Base-by-base conservation (phyloP, 2,113 vertebrate species). In the Uropsilus gracilis region DNA sequence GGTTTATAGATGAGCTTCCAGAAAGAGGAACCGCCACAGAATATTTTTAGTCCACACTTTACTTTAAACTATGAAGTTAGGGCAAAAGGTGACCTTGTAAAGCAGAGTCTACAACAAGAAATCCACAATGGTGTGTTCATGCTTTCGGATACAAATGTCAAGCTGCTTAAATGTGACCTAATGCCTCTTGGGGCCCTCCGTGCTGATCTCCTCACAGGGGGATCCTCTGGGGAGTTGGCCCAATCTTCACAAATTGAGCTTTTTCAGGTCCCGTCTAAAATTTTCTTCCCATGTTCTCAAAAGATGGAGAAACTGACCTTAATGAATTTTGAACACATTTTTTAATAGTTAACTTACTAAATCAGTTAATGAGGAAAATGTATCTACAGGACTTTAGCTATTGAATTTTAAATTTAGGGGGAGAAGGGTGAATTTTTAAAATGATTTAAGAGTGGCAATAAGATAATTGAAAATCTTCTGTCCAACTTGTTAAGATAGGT, bases 321-420 rank as follows among this genome's bases (percentile, higher is more conserved):
- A 82, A 28, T 61, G 28, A 88, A 16, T 75, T 44, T 50, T 37
- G 44, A 63, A 30, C 77, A 4, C 78, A 88, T 84, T 59, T 92
- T 92, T 2, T 83, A 61, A 86, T 22, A 37, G 68, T 78, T 85
- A 94, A 69, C 34, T 39, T 76, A 86, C 44, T 66, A 64, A 69
- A 14, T 69, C 53, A 30, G 69, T 55, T 16, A 53, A 50, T 61
- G 13, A 68, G 37, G 44, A 89, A 92, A 59, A 63, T 42, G 44
- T n/a, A 85, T 64, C 82, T 72, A 22, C 32, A 80, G 77, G 59
- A 91, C 37, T 89, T 75, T 39, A 30, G 32, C 42, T 69, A 90
- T 86, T 64, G 72, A 76, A 85, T 72, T 91, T 95, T 61, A 93
- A 92, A 68, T 89, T 89, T 86, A 90, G 50, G 64, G 57, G 48